Base-by-base conservation (phyloP, 2,113 vertebrate species). In the Periophthalmus modestus region DNA sequence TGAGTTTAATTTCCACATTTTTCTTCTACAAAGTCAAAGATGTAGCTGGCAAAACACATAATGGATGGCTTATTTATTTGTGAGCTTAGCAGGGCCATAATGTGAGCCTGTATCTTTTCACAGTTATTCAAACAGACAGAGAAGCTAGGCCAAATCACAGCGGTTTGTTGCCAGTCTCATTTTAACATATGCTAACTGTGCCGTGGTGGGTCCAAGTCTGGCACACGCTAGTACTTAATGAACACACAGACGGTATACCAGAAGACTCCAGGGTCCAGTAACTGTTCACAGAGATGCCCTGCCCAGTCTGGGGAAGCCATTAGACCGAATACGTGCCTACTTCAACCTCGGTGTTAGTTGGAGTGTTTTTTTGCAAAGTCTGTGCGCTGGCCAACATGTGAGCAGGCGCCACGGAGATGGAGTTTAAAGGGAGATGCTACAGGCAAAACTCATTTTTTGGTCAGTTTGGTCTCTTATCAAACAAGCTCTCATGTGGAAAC, bases 301-400 rank as follows among this genome's bases (percentile, higher is more conserved):
- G 73, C 82, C 87, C 78, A 74, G 85, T 86, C 85, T 83, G 86
- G 83, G 62, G 81, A 88, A 82, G 82, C 74, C 69, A 82, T 84
- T 71, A 72, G 74, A 84, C 84, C 79, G 76, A 81, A 72, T 82
- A 62, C 36, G 19, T 75, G 71, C 68, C 15, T 54, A 70, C 23
- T 66, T 36, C 57, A 65, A 71, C 79, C 80, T 39, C 54, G 59
- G 7, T 72, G 75, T 82, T 82, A 75, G 73, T 84, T 78, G 77
- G 81, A 33, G 46, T 77, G 70, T 69, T 77, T 68, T n/a, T 81
- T 79, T 80, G 69, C 70, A 71, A 71, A 80, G 54, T 61, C 46
- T 74, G 39, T 46, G 62, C 66, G 47, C 65, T 47, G 16, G 72
- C 67, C 58, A 77, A 75, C 66, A 72, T 74, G 52, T 55, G 7